phyloP scores from a whole-genome alignment of 1,140 invertebrate genomes.

The Metopolophium dirhodum region DNA sequence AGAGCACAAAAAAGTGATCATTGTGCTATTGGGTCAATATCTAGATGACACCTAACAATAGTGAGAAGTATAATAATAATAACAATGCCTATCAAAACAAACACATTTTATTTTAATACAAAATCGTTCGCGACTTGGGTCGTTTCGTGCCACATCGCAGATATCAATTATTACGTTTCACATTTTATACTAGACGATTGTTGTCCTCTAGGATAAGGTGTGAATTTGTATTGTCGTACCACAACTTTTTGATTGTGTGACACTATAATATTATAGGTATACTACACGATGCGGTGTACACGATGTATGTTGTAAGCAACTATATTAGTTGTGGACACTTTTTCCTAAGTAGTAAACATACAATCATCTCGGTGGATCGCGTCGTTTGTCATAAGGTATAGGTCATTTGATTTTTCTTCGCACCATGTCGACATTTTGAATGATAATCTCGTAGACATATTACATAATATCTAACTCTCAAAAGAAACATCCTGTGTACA shows the following conservation, averaged over 20 bases:
- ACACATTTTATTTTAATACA: background rate
- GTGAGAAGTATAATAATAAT: too few relatives aligned
- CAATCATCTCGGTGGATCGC: background rate
- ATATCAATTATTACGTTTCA: too few relatives aligned
- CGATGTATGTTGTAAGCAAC: background rate
- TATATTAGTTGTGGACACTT: background rate
- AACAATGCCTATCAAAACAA: background rate
- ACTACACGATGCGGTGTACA: too few relatives aligned
- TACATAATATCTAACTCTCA: too few relatives aligned
- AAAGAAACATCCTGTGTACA: background rate
- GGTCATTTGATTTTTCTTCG: background rate
- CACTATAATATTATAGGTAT: too few relatives aligned
- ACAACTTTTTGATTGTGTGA: too few relatives aligned
- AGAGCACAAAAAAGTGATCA: too few relatives aligned
- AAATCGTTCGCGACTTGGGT: background rate
- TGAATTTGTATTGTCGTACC: too few relatives aligned
- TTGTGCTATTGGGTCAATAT: too few relatives aligned
- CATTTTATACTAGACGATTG: too few relatives aligned
- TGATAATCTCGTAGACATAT: background rate
- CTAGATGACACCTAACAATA: too few relatives aligned
- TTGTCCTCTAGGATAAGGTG: background rate
- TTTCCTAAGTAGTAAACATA: background rate
- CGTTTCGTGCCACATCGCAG: too few relatives aligned
- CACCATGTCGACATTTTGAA: background rate
- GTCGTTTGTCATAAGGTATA: background rate